Evolutionary conservation across 2,797 vertebrate species (phyloP), one percentile per base, ranked within the genome.

Genomic region (Cygnus olor): DNA sequence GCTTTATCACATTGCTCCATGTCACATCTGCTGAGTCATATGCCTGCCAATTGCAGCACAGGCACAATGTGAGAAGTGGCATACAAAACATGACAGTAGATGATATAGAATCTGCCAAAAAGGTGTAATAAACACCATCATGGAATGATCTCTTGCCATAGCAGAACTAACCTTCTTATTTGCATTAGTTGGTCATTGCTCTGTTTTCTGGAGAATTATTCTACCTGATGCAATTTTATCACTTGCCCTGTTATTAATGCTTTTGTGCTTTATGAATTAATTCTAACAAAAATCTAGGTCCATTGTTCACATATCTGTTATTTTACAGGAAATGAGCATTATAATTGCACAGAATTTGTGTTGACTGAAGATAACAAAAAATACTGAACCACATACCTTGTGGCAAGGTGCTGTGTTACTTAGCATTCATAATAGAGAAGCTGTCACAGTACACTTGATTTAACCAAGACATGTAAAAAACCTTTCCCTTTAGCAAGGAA

Each of bases 301-400:
- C 25, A 32, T 89, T 88, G 61, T 89, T 95, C 80, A 91, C 24
- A 51, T 53, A 85, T 27, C 70, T 84, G 27, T n/a, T 74, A 54
- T 86, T 91, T 89, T 73, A 76, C 63, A 95, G 69, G 42, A 94
- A 88, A 94, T 72, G 9, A 89, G 34, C 21, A 53, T 64, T 70
- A 28, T 54, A 93, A 85, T 89, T 69, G 38, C 71, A 85, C 30
- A 63, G 24, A 91, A 86, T 82, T 64, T 53, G 27, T 76, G 54
- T 58, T 22, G 54, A 2, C 34, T 91, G 63, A 93, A 81, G 66
- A 72, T 47, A 93, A 90, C 28, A 40, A 17, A 30, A 69, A 90
- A 20, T 68, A 66, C 28, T 22, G 54, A 79, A 71, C 53, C 42
- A n/a, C 54, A 32, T 61, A 25, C 21, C 53, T 92, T 66, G 49